phyloP scores from a whole-genome alignment of 2,888 invertebrate species.

The Congeria kusceri region DNA sequence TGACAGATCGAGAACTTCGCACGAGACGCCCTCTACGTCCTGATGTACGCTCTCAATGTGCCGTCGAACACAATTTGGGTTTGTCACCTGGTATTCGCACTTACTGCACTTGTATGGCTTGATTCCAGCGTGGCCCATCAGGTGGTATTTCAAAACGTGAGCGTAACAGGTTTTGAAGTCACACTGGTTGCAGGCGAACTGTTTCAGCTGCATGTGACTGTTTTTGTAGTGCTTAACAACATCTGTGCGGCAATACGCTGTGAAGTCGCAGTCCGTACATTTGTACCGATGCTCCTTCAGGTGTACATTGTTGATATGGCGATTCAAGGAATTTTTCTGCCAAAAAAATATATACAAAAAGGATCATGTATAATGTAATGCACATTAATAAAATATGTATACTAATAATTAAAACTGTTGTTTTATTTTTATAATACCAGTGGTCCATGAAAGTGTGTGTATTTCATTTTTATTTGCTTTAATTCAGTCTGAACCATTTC shows the following conservation, averaged over 20 bases:
- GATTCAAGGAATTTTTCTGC: conserved; percentile 30
- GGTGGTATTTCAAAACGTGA: conserved; percentile 49
- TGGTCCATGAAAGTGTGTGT: too few species aligned
- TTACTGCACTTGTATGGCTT: conserved; percentile 53
- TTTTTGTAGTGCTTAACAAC: conserved; percentile 50
- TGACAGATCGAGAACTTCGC: conserved; percentile 51
- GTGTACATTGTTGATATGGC: conserved; percentile 46
- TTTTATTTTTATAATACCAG: too few species aligned
- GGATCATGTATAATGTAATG: too few species aligned
- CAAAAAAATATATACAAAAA: background rate
- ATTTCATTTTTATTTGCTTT: too few species aligned
- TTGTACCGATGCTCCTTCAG: conserved; percentile 42
- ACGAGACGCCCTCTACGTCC: conserved; percentile 31
- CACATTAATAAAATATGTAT: too few species aligned
- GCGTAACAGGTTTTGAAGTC: conserved; percentile 55
- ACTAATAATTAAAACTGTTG: too few species aligned
- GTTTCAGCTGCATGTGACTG: conserved; percentile 52
- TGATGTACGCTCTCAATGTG: conserved; percentile 49
- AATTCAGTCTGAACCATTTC: too few species aligned
- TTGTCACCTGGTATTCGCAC: conserved; percentile 50
- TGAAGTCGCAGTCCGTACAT: conserved; percentile 55
- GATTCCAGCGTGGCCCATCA: conserved; percentile 60
- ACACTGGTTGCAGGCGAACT: conserved; percentile 61
- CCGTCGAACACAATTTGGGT: conserved; percentile 33
- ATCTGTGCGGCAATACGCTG: conserved; percentile 34